Evolutionary conservation across 1,140 invertebrate species (phyloP).

Genomic region (Drosophila ironensis): DNA sequence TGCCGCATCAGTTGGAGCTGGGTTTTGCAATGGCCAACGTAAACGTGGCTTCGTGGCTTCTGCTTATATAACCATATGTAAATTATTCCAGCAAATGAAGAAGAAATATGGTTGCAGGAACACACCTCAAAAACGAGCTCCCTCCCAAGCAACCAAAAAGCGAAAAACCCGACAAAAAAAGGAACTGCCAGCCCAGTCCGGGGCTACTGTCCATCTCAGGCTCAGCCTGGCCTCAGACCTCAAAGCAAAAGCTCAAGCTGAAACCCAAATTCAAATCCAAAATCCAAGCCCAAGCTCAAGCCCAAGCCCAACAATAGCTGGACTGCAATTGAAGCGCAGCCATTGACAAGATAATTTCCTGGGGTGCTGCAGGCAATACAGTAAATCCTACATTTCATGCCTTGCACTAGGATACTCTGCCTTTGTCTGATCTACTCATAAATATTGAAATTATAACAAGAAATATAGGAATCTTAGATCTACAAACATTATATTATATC

Average conservation of each 20-base stretch:
- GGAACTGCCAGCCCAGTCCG: constrained; percentile 28
- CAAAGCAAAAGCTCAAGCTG: constrained; percentile 2
- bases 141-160: too few relatives aligned
- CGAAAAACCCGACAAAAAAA: constrained; percentile 13
- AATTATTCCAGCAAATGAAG: constrained; percentile 73
- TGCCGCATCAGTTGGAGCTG: constrained; percentile 45
- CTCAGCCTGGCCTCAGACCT: background rate
- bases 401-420: constrained; percentile 5
- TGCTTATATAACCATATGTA: constrained; percentile 76
- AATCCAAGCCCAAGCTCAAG: constrained; percentile 33
- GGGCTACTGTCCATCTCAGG: constrained; percentile 39
- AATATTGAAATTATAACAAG: background rate
- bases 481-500: too few relatives aligned
- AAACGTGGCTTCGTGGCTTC: background rate
- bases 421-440: background rate
- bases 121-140: constrained; percentile 64
- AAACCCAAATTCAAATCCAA: constrained; percentile 23
- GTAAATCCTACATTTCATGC: constrained; percentile 56
- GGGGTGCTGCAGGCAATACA: constrained; percentile 63
- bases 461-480: too few relatives aligned
- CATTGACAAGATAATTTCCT: constrained; percentile 77
- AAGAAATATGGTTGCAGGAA: constrained; percentile 71
- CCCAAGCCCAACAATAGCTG: constrained; percentile 38
- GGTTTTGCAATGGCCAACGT: constrained; percentile 48
- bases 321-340: constrained; percentile 69